Evolutionary conservation across 2,888 invertebrate genomes (phyloP).

Genomic region (Nebria salina): DNA sequence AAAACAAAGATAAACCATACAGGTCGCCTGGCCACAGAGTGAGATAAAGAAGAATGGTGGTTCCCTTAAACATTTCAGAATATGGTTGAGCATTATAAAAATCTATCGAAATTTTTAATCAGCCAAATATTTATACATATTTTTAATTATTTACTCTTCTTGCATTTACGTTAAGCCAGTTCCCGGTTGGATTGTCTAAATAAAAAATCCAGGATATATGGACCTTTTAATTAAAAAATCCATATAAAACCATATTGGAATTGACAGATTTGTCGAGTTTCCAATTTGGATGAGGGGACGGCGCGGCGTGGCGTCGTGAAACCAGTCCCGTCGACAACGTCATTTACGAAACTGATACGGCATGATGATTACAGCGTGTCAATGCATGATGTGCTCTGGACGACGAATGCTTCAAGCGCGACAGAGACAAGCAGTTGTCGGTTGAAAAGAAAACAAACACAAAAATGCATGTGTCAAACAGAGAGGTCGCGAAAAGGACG

Average conservation of each 20-base stretch:
- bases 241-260: background rate
- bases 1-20: constrained; percentile 34
- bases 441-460: constrained; percentile 10
- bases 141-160: no score
- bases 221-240: no score
- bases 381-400: background rate
- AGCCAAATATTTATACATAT: no score
- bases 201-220: background rate
- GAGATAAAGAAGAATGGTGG: background rate
- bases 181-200: background rate
- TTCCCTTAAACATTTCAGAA: background rate
- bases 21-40: background rate
- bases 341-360: constrained; percentile 36
- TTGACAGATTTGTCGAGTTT: constrained; percentile 26
- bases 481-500: constrained; percentile 33
- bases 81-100: background rate
- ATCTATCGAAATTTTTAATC: no score
- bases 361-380: constrained; percentile 41
- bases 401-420: background rate
- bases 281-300: constrained; percentile 28
- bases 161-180: no score
- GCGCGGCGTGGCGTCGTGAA: background rate
- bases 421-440: background rate
- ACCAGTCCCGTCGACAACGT: constrained; percentile 38
- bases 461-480: constrained; percentile 45